A percentile compares a stretch with the other conserved stretches of the same genome.
Conservation (phyloP, 2,888 invertebrate genomes). For the Thalpophila matura region DNA sequence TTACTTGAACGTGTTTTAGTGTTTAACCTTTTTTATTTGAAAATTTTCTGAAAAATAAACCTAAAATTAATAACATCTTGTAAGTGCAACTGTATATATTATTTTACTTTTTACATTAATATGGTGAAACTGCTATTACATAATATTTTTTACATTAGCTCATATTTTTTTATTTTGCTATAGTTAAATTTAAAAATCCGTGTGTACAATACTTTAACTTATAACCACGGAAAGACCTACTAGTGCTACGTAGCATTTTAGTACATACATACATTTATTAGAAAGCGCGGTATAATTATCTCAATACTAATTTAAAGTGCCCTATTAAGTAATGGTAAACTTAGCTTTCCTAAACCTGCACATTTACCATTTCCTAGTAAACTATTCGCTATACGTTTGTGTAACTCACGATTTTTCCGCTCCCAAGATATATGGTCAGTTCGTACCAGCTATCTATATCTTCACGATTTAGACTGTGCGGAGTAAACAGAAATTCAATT, state of each 20-base stretch:
- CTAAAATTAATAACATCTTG: no score
- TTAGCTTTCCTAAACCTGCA: conserved; percentile 24
- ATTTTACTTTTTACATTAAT: background rate
- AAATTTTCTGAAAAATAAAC: no score
- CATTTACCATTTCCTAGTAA: conserved; percentile 47
- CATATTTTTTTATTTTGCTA: background rate
- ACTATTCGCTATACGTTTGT: conserved; percentile 53
- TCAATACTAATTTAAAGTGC: conserved; percentile 58
- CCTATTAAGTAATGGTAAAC: conserved; percentile 55
- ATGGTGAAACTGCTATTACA: no score
- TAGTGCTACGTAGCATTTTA: conserved; percentile 11
- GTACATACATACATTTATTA: conserved; percentile 29
- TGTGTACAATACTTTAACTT: background rate
- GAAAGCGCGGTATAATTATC: conserved; percentile 55
- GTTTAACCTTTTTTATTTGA: no score
- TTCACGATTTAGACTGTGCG: conserved; percentile 52
- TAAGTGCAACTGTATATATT: no score
- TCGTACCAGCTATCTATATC: conserved; percentile 49
- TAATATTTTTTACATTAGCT: no score
- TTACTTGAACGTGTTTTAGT: background rate
- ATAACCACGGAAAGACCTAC: conserved; percentile 10
- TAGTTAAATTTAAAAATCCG: background rate
- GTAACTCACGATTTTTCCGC: conserved; percentile 59
- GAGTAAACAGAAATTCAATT: conserved; percentile 54
- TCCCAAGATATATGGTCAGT: conserved; percentile 58